Evolutionary conservation across 2,888 invertebrate genomes (phyloP).

Genomic region (Pristionchus fissidentatus): DNA sequence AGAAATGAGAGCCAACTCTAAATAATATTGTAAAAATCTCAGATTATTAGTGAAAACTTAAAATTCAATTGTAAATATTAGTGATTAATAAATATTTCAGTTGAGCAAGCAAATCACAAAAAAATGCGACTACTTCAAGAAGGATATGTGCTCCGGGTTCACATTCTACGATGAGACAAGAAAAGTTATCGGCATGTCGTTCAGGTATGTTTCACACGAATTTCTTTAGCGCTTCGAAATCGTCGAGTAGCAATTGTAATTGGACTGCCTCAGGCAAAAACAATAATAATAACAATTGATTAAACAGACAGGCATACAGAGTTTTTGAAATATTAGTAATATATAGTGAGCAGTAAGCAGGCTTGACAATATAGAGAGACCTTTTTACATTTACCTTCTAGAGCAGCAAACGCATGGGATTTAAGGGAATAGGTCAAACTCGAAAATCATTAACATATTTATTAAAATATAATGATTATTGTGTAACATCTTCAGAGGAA

Average conservation of each 20-base stretch:
- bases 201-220: conserved; percentile 56
- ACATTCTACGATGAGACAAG: conserved; percentile 57
- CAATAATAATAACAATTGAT: no score
- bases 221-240: no score
- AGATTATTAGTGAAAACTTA: not conserved
- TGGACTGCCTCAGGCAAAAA: not conserved
- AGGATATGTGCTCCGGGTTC: conserved; percentile 63
- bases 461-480: not conserved
- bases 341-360: not conserved
- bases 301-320: no score
- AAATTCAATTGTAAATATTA: not conserved
- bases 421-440: not conserved
- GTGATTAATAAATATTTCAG: not conserved
- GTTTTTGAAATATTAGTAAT: not conserved
- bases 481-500: conserved; percentile 58
- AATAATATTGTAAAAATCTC: no score
- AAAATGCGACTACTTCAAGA: conserved; percentile 43
- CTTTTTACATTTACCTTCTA: not conserved
- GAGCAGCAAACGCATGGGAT: no score
- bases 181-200: conserved; percentile 65
- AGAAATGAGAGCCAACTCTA: no score
- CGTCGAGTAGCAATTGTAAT: no score
- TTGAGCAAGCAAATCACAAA: conserved; percentile 16
- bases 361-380: not conserved
- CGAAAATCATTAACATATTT: not conserved